Percentiles rank a stretch among this genome's conserved stretches.
These are phyloP conservation scores for Echinometra lucunter DNA, from an alignment of 53 echinoderm and acorn worm species.

Conservation along the genomic window DNA sequence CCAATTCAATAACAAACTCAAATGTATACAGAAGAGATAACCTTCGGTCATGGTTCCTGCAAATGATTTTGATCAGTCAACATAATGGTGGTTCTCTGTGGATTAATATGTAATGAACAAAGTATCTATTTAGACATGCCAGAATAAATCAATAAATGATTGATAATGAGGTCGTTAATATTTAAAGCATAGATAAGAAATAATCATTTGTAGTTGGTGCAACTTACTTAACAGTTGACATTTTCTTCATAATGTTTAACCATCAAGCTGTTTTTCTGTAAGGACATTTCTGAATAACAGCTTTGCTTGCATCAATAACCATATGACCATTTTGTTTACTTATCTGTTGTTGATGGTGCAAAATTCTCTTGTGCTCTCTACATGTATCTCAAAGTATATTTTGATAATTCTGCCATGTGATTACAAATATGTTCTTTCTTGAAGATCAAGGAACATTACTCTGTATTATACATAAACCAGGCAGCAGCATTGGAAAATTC, in stretches of 20 bases:
- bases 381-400: too few species aligned
- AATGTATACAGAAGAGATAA: constrained; percentile 20
- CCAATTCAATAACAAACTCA: neutral
- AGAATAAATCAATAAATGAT: neutral
- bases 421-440: too few species aligned
- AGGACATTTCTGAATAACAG: too few species aligned
- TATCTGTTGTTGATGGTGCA: too few species aligned
- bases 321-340: too few species aligned
- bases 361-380: too few species aligned
- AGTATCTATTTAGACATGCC: neutral
- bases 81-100: neutral
- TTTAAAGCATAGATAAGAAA: neutral
- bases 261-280: too few species aligned
- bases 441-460: too few species aligned
- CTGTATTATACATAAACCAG: too few species aligned
- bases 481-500: neutral
- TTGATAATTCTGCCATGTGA: too few species aligned
- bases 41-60: neutral
- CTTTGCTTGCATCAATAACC: too few species aligned
- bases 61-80: neutral
- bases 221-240: neutral
- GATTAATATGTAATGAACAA: neutral
- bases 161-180: neutral
- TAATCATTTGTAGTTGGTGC: neutral
- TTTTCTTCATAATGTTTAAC: neutral